phyloP scores from a whole-genome alignment of 2,797 vertebrate species.

The Chaetophractus vellerosus region DNA sequence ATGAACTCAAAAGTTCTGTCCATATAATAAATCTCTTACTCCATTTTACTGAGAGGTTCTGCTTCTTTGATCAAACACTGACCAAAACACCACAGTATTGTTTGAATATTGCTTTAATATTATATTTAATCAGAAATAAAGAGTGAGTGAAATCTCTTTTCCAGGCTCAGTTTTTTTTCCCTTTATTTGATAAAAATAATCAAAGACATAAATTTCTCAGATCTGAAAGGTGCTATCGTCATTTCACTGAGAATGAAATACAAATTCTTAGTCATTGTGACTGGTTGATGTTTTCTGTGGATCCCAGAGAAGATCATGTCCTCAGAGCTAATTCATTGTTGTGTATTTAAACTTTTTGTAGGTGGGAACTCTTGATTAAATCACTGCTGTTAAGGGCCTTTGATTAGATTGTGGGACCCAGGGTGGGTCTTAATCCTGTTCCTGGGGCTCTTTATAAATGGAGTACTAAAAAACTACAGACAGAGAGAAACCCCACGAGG shows the following conservation, averaged over 20 bases:
- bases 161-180: neutral
- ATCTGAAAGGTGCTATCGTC: neutral
- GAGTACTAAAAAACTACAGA: too few species aligned
- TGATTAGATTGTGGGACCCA: too few species aligned
- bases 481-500: too few species aligned
- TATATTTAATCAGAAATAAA: constrained; percentile 33
- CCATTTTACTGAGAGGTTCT: neutral
- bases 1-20: neutral
- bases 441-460: too few species aligned
- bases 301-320: too few species aligned
- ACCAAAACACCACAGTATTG: neutral
- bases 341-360: too few species aligned
- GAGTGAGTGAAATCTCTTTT: neutral
- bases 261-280: neutral
- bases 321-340: too few species aligned
- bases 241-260: neutral
- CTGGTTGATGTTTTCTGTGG: neutral
- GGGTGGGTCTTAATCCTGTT: too few species aligned
- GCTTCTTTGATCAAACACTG: constrained; percentile 5
- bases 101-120: neutral
- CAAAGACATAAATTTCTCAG: neutral
- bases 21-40: neutral
- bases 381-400: too few species aligned
- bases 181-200: neutral
- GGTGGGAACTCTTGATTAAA: too few species aligned